A percentile compares a stretch with the other conserved stretches of the same genome.
Conservation (phyloP, 2,113 vertebrate species). For the Saguinus imperator region DNA sequence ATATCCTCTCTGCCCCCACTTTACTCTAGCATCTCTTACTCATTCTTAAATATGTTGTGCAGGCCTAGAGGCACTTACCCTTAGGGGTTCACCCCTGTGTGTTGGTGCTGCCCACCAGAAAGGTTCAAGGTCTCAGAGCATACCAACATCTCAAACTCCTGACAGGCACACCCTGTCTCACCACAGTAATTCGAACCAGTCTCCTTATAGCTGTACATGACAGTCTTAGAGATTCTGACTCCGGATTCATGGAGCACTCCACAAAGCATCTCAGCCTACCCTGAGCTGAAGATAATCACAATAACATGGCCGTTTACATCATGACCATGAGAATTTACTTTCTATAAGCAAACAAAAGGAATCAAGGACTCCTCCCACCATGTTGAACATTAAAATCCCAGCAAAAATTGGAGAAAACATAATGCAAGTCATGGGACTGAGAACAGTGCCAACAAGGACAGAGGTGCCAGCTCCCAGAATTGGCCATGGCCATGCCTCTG, state of each 20-base stretch:
- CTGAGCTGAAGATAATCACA: background rate
- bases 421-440: background rate
- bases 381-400: background rate
- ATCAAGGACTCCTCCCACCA: background rate
- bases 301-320: background rate
- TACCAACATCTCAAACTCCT: constrained; percentile 42
- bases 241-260: background rate
- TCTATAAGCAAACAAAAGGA: constrained; percentile 18
- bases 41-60: background rate
- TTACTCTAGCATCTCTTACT: background rate
- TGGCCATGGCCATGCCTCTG: background rate
- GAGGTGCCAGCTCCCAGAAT: background rate
- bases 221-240: background rate
- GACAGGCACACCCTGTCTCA: constrained; percentile 41
- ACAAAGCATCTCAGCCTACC: background rate
- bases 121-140: constrained; percentile 73
- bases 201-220: background rate
- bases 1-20: background rate
- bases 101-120: constrained; percentile 53
- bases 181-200: constrained; percentile 49
- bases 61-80: background rate
- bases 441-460: background rate
- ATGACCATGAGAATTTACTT: constrained; percentile 14
- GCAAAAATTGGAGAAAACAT: background rate
- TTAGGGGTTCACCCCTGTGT: background rate